Evolutionary conservation across 2,113 vertebrate genomes (phyloP).

Genomic region (Mola mola): DNA sequence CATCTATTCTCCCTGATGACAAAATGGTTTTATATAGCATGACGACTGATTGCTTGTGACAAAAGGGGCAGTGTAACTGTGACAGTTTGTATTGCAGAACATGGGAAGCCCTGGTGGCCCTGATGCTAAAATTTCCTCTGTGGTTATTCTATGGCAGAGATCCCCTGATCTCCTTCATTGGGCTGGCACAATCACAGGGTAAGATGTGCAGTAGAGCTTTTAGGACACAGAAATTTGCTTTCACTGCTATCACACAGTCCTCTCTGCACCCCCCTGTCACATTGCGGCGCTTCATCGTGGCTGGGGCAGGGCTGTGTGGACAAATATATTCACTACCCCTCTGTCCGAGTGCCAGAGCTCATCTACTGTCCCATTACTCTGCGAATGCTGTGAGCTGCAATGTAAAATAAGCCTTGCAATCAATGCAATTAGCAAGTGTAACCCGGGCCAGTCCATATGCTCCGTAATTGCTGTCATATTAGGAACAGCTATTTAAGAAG

Average conservation of each 20-base stretch:
- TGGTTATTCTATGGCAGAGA: slow-evolving; percentile 35
- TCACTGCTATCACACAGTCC: background rate
- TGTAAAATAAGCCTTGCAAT: slow-evolving; percentile 39
- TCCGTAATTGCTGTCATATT: slow-evolving; percentile 13
- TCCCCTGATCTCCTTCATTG: slow-evolving; percentile 24
- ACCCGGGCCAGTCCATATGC: slow-evolving; percentile 21
- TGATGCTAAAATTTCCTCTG: slow-evolving; percentile 27
- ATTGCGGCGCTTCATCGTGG: slow-evolving; percentile 23
- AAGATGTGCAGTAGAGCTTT: slow-evolving; percentile 23
- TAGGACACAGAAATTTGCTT: slow-evolving; percentile 28
- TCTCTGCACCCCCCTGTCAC: slow-evolving; percentile 1
- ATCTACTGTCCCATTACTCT: slow-evolving; percentile 61
- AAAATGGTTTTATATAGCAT: slow-evolving; percentile 56
- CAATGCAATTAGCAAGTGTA: slow-evolving; percentile 34
- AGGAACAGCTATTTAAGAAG: slow-evolving; percentile 21
- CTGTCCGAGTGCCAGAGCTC: slow-evolving; percentile 58
- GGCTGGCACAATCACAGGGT: slow-evolving; percentile 27
- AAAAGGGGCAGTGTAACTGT: slow-evolving; percentile 24
- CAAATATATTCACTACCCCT: slow-evolving; percentile 44
- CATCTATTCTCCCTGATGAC: slow-evolving; percentile 31
- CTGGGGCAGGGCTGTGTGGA: slow-evolving; percentile 12
- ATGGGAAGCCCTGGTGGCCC: slow-evolving; percentile 17
- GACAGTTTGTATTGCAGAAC: slow-evolving; percentile 23
- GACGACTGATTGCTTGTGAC: slow-evolving; percentile 47
- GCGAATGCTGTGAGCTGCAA: slow-evolving; percentile 46